Conservation (phyloP, 2,797 vertebrate genomes). For the Lepilemur ruficaudatus region DNA sequence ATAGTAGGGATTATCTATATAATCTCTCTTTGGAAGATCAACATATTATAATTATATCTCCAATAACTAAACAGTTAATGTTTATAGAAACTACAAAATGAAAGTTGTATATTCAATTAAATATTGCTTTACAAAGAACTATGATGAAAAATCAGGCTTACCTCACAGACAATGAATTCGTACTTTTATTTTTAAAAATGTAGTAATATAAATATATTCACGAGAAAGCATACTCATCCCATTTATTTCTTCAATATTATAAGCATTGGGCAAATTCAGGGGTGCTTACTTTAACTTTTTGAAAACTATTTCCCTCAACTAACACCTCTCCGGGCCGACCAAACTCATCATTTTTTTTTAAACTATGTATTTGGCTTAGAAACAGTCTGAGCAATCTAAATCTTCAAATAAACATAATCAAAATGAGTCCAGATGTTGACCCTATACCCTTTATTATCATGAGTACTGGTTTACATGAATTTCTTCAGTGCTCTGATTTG, state of each 20-base stretch:
- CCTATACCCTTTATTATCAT: background rate
- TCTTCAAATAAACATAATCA: constrained; percentile 19
- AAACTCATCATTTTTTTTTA: background rate
- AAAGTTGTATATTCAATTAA: background rate
- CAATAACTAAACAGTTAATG: background rate
- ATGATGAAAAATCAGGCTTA: background rate
- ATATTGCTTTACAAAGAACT: constrained; percentile 28
- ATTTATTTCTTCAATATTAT: constrained; percentile 9
- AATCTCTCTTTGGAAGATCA: background rate
- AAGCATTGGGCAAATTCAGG: background rate
- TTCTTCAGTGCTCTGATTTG: background rate
- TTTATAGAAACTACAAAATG: background rate
- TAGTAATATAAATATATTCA: background rate
- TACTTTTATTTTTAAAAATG: background rate
- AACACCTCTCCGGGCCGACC: background rate
- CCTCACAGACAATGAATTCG: background rate
- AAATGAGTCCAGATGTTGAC: background rate
- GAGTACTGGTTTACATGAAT: background rate
- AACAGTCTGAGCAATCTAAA: background rate
- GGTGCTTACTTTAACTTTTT: background rate
- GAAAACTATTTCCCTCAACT: background rate
- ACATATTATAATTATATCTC: background rate
- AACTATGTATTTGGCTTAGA: background rate
- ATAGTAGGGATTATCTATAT: background rate
- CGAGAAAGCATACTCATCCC: background rate